Base-by-base conservation (phyloP, 2,888 invertebrate genomes). In the Ptilodon capucinus region DNA sequence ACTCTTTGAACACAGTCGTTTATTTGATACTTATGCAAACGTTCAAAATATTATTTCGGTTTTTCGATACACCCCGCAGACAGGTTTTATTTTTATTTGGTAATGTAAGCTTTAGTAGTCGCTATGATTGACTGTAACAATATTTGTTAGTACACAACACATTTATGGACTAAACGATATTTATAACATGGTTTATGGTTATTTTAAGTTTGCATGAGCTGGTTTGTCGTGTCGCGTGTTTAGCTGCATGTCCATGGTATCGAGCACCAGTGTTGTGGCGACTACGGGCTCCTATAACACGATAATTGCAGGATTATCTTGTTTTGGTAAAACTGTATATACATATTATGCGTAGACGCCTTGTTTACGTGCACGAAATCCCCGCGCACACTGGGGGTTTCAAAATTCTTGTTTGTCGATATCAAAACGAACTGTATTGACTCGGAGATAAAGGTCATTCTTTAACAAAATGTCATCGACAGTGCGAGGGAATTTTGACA, bases 121-220 rank as follows among this genome's bases (percentile, higher is more conserved):
- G 28, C 28, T n/a, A n/a, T n/a, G 11, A 28, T 28, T 28, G n/a
- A n/a, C 28, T 1, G 23, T 28, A 28, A 4, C 9, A 9, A 25
- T 25, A 25, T 9, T 25, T 23, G 8, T 23, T 9, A 6, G 7
- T 7, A 23, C 7, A 23, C 8, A 23, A 23, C 23, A 23, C 23
- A 8, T 7, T 23, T 28, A 28, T n/a, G n/a, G n/a, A 28, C 11
- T 7, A 3, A n/a, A n/a, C 28, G 5, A 28, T 28, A 28, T 28
- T 28, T n/a, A 8, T 28, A 2, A n/a, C n/a, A n/a, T 11, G 28
- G 32, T 32, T 14, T 0, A 32, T 32, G 32, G 32, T 32, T 13
- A 28, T 28, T 32, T 32, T 32, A 32, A 7, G 32, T 62, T 57
- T 40, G 60, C 58, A 51, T 64, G 64, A 65, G 65, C 57, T 40